Evolutionary conservation across 2,113 vertebrate genomes (phyloP).

Genomic region (Rhinolophus sinicus): DNA sequence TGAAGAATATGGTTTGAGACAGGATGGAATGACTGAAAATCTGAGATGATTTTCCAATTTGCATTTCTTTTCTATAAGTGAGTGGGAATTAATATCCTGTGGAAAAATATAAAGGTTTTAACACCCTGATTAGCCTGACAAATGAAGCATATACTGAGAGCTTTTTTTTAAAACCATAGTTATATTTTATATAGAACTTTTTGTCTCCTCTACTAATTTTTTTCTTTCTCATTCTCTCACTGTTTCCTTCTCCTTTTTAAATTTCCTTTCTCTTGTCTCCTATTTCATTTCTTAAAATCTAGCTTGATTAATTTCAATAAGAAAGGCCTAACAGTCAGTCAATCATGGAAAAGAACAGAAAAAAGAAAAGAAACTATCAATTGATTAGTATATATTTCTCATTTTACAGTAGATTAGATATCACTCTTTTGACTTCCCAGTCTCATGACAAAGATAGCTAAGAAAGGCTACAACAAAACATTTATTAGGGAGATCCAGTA

Average conservation of each 20-base stretch:
- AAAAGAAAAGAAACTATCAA: constrained; percentile 49
- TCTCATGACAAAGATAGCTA: constrained; percentile 67
- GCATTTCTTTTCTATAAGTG: background rate
- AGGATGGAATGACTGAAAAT: background rate
- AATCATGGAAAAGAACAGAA: constrained; percentile 24
- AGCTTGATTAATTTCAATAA: background rate
- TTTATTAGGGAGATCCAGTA: too few species aligned
- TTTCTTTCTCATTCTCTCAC: background rate
- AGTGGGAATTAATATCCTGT: background rate
- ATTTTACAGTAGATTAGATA: constrained; percentile 60
- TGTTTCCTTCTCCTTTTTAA: background rate
- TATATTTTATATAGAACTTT: background rate
- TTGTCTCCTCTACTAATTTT: background rate
- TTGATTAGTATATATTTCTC: constrained; percentile 33
- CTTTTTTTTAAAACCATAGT: background rate
- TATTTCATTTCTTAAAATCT: constrained; percentile 17
- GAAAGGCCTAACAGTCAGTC: constrained; percentile 12
- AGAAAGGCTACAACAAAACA: constrained; percentile 61
- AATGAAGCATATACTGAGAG: background rate
- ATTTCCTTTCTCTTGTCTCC: background rate
- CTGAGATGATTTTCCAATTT: background rate
- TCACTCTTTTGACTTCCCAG: constrained; percentile 63
- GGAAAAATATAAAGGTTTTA: background rate
- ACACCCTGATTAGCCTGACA: background rate
- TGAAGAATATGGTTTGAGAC: background rate